Conservation (phyloP, 1,140 invertebrate genomes). For the Anoplolepis gracilipes region DNA sequence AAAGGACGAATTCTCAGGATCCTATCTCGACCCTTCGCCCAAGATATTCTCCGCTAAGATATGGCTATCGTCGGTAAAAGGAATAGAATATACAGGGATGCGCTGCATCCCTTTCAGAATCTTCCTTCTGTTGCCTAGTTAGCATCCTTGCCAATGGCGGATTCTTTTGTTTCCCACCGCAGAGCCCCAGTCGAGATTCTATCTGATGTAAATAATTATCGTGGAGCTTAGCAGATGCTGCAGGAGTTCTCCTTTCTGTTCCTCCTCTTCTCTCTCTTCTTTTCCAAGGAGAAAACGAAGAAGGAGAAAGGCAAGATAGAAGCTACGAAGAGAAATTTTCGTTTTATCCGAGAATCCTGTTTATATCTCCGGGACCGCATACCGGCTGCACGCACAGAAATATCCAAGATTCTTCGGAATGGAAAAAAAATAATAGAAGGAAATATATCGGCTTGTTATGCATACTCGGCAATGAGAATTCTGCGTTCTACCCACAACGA, state of each 20-base stretch:
- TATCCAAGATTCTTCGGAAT: slow-evolving; percentile 45
- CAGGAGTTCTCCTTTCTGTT: slow-evolving; percentile 48
- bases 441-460: slow-evolving; percentile 36
- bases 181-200: slow-evolving; percentile 83
- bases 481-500: not conserved
- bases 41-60: slow-evolving; percentile 24
- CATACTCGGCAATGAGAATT: slow-evolving; percentile 18
- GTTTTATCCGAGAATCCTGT: slow-evolving; percentile 72
- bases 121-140: slow-evolving; percentile 43
- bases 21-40: slow-evolving; percentile 51
- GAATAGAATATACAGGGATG: slow-evolving; percentile 44
- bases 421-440: slow-evolving; percentile 21
- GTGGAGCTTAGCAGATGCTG: slow-evolving; percentile 79
- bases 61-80: slow-evolving; percentile 62
- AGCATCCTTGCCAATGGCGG: slow-evolving; percentile 66
- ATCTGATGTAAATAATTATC: slow-evolving; percentile 86
- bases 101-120: slow-evolving; percentile 59
- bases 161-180: slow-evolving; percentile 84
- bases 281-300: not conserved
- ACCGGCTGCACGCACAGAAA: slow-evolving; percentile 24
- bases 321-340: slow-evolving; percentile 73
- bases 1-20: slow-evolving; percentile 67
- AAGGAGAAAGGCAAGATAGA: slow-evolving; percentile 52
- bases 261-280: slow-evolving; percentile 44
- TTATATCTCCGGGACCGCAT: slow-evolving; percentile 7